Conservation (phyloP, 2,888 invertebrate species). For the Nomada ferruginata region DNA sequence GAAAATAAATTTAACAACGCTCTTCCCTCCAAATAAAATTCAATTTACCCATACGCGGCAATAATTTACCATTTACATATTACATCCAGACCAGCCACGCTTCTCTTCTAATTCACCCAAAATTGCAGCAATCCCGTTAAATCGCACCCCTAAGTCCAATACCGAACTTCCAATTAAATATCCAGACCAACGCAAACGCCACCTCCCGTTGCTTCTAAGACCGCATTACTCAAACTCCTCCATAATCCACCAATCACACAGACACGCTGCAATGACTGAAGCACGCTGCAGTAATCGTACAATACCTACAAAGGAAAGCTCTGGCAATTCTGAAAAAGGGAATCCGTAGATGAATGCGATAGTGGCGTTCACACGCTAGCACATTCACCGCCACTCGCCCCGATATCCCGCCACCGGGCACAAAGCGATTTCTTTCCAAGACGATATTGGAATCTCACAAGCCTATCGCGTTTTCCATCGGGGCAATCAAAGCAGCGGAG, state of each 20-base stretch:
- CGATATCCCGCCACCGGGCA: constrained; percentile 12
- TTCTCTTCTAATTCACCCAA: no score
- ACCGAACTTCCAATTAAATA: no score
- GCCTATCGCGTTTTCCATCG: constrained; percentile 30
- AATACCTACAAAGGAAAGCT: not conserved
- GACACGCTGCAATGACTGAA: not conserved
- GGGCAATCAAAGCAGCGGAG: constrained; percentile 31
- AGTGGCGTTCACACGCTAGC: constrained; percentile 24
- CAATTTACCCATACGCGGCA: no score
- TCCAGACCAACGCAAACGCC: not conserved
- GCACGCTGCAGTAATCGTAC: not conserved
- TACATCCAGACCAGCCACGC: no score
- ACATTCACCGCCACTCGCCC: constrained; percentile 17
- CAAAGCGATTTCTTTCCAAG: constrained; percentile 51
- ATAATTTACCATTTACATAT: no score
- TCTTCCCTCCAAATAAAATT: no score
- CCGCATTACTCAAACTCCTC: no score
- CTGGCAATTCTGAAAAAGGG: not conserved
- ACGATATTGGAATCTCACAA: constrained; percentile 54
- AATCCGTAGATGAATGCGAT: constrained; percentile 1
- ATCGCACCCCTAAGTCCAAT: no score
- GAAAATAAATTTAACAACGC: no score
- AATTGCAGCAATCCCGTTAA: no score
- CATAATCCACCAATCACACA: not conserved
- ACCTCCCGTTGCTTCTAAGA: no score